These are phyloP conservation scores for Ophonus ardosiacus DNA, from an alignment of 2,888 invertebrate genomes.

Conservation along the genomic window DNA sequence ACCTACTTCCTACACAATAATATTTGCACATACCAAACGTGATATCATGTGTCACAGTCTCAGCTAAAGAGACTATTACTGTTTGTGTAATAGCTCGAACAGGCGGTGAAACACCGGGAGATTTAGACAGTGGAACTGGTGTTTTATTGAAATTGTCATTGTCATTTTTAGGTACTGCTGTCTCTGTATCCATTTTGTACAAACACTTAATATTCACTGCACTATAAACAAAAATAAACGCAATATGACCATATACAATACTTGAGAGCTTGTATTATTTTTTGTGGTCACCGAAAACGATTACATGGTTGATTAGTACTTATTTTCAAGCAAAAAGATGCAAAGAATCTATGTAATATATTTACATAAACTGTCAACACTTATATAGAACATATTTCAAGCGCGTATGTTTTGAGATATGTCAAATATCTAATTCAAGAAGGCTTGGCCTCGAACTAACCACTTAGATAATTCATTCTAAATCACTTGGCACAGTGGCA, in stretches of 20 bases:
- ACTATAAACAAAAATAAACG: slow-evolving; percentile 39
- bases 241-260: slow-evolving; percentile 13
- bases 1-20: slow-evolving; percentile 47
- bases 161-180: slow-evolving; percentile 67
- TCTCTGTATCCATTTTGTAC: slow-evolving; percentile 67
- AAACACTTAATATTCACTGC: slow-evolving; percentile 55
- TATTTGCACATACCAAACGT: slow-evolving; percentile 76
- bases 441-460: slow-evolving; percentile 69
- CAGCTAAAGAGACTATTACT: slow-evolving; percentile 74
- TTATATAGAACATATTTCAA: slow-evolving; percentile 65
- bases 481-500: slow-evolving; percentile 63
- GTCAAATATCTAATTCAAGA: slow-evolving; percentile 69
- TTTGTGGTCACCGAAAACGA: background rate
- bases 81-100: slow-evolving; percentile 74
- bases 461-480: slow-evolving; percentile 66
- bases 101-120: slow-evolving; percentile 73
- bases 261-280: background rate
- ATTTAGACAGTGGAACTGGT: slow-evolving; percentile 74
- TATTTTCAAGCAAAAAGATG: slow-evolving; percentile 23
- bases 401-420: slow-evolving; percentile 70
- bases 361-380: slow-evolving; percentile 62
- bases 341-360: slow-evolving; percentile 25
- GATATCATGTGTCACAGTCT: slow-evolving; percentile 79
- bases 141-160: slow-evolving; percentile 73
- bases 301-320: slow-evolving; percentile 32